Evolutionary conservation across 2,113 vertebrate species (phyloP).

Genomic region (Petrocephalus zakoni): DNA sequence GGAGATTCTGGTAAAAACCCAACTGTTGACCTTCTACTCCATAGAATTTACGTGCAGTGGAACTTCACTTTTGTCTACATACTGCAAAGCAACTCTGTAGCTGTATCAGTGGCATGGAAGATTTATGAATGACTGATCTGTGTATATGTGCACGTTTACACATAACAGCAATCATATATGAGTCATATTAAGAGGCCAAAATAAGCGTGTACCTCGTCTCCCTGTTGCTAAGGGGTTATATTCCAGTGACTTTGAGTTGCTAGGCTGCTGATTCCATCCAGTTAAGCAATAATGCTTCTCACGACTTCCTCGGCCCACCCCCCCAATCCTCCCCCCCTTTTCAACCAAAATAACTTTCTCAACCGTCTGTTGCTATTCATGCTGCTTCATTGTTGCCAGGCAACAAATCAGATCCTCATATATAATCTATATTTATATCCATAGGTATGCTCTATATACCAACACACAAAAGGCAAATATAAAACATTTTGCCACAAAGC

Average conservation of each 20-base stretch:
- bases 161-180: background rate
- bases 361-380: conserved; percentile 66
- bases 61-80: background rate
- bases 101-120: background rate
- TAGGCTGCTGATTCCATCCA: conserved; percentile 65
- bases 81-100: background rate
- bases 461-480: background rate
- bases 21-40: background rate
- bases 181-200: background rate
- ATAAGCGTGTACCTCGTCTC: conserved; percentile 24
- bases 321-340: conserved; percentile 30
- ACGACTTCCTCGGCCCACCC: conserved; percentile 7
- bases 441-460: conserved; percentile 33
- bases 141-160: background rate
- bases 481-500: background rate
- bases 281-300: conserved; percentile 52
- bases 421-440: conserved; percentile 11
- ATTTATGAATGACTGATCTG: background rate
- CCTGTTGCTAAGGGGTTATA: conserved; percentile 62
- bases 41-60: background rate
- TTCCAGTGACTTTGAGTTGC: conserved; percentile 64
- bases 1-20: background rate
- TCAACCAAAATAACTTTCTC: conserved; percentile 66
- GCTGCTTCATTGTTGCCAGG: conserved; percentile 66
- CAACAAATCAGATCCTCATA: conserved; percentile 52